These are phyloP conservation scores for Idaea biselata DNA, from an alignment of 2,888 invertebrate species.

Conservation along the genomic window DNA sequence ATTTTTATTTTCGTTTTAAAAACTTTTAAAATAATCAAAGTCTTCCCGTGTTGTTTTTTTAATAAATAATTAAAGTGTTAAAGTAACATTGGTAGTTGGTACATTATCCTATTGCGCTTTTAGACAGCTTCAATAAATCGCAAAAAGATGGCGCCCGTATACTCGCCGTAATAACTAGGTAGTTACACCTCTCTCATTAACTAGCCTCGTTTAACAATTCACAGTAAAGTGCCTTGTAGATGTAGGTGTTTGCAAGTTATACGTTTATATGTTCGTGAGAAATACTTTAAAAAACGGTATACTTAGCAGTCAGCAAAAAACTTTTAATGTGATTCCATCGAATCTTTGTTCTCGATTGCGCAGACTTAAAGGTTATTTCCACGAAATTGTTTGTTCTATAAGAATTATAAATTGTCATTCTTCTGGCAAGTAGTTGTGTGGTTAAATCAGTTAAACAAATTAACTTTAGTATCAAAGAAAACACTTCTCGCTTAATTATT, in stretches of 20 bases:
- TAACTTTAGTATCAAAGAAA: background rate
- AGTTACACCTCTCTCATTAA: slow-evolving; percentile 58
- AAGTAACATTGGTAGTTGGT: slow-evolving; percentile 40
- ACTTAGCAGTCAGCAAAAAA: background rate
- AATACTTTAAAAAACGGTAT: background rate
- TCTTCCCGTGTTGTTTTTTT: too few relatives aligned
- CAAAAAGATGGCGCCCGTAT: slow-evolving; percentile 66
- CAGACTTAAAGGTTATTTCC: background rate
- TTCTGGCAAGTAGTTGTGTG: background rate
- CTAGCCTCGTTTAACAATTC: slow-evolving; percentile 62
- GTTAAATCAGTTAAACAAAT: background rate
- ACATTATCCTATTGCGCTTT: slow-evolving; percentile 60
- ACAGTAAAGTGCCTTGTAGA: slow-evolving; percentile 35
- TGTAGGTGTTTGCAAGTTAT: background rate
- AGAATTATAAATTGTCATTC: slow-evolving; percentile 32
- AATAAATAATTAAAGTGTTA: too few relatives aligned
- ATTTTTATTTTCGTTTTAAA: too few relatives aligned
- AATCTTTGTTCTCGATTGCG: background rate
- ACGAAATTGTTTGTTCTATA: slow-evolving; percentile 17
- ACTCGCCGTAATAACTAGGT: slow-evolving; percentile 48
- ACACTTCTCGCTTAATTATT: background rate
- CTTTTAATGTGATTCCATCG: background rate
- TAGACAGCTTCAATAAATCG: slow-evolving; percentile 41
- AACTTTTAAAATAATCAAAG: too few relatives aligned
- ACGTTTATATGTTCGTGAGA: background rate